Evolutionary conservation across 2,113 vertebrate genomes (phyloP).

Genomic region (Lycocorax pyrrhopterus): DNA sequence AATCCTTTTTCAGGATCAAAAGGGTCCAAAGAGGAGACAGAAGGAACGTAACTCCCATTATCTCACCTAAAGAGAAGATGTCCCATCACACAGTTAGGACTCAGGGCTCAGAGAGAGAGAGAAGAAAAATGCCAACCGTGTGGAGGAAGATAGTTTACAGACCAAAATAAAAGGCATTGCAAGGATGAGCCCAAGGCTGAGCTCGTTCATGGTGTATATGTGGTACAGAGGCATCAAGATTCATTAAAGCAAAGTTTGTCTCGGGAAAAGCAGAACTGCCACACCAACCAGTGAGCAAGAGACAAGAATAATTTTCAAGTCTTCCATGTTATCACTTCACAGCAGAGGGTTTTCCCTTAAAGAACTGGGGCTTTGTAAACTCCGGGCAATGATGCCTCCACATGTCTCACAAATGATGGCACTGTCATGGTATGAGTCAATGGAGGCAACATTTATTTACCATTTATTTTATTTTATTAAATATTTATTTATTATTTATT

Average conservation of each 20-base stretch:
- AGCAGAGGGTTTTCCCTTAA: neutral
- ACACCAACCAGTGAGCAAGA: neutral
- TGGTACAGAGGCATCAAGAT: neutral
- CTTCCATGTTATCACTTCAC: neutral
- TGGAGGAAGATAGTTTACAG: neutral
- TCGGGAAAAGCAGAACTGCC: neutral
- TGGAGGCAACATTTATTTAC: neutral
- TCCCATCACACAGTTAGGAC: neutral
- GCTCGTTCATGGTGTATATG: neutral
- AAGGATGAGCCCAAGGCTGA: neutral
- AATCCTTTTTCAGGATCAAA: neutral
- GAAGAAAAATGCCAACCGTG: neutral
- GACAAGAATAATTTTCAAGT: neutral
- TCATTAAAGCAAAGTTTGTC: neutral
- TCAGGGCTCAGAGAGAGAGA: neutral
- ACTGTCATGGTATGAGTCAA: neutral
- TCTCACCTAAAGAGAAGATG: neutral
- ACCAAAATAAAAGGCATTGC: neutral
- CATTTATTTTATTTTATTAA: neutral
- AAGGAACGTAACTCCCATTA: neutral
- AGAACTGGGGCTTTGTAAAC: neutral
- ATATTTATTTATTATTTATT: neutral
- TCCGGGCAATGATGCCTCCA: neutral
- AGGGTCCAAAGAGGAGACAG: neutral
- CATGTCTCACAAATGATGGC: neutral